Conservation (phyloP, 2,888 invertebrate species). For the Drosophila kuntzei region DNA sequence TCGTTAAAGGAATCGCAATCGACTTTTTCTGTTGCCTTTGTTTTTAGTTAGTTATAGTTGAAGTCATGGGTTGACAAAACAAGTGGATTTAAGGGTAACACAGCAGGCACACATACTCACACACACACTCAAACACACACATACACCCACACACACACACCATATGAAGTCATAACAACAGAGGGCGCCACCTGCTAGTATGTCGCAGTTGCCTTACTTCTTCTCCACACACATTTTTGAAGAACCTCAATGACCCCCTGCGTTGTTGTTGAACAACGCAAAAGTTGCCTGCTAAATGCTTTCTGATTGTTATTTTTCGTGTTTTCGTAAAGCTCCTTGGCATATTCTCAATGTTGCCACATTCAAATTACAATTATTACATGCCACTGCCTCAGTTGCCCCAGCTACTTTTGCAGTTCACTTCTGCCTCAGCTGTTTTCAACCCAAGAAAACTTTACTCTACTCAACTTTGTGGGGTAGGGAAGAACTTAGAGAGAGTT, state of each 20-base stretch:
- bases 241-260: slow-evolving; percentile 24
- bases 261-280: slow-evolving; percentile 36
- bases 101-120: slow-evolving; percentile 21
- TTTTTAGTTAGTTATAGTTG: slow-evolving; percentile 46
- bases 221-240: background rate
- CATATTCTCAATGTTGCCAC: slow-evolving; percentile 55
- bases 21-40: slow-evolving; percentile 42
- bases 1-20: slow-evolving; percentile 64
- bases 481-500: slow-evolving; percentile 1
- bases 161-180: slow-evolving; percentile 53
- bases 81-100: slow-evolving; percentile 16
- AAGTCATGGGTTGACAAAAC: slow-evolving; percentile 55
- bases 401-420: slow-evolving; percentile 51
- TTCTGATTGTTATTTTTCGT: slow-evolving; percentile 84
- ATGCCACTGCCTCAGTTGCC: slow-evolving; percentile 52
- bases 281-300: slow-evolving; percentile 82
- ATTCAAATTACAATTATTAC: slow-evolving; percentile 66
- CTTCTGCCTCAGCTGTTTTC: slow-evolving; percentile 42
- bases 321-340: slow-evolving; percentile 51
- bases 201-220: slow-evolving; percentile 28
- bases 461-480: slow-evolving; percentile 3
- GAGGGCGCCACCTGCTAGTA: slow-evolving; percentile 67
- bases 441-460: slow-evolving; percentile 48
- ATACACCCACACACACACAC: slow-evolving; percentile 7
- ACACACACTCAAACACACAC: background rate